Conservation (phyloP, 2,888 invertebrate genomes). For the Cephus runcator region DNA sequence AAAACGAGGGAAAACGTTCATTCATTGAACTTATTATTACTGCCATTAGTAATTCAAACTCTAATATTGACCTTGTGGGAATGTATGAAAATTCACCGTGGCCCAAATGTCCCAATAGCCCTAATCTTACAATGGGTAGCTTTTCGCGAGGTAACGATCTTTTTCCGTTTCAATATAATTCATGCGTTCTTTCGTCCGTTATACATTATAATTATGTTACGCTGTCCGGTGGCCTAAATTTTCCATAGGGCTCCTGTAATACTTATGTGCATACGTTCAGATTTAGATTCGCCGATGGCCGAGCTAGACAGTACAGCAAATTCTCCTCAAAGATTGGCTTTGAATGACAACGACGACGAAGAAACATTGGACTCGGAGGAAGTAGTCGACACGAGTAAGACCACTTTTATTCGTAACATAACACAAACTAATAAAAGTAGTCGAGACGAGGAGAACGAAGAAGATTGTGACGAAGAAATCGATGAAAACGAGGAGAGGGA, state of each 20-base stretch:
- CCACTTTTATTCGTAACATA: slow-evolving; percentile 54
- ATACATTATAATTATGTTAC: too few species aligned
- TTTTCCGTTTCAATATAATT: neutral
- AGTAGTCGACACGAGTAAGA: slow-evolving; percentile 49
- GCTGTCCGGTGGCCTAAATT: too few species aligned
- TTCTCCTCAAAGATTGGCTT: slow-evolving; percentile 54
- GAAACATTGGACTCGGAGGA: slow-evolving; percentile 58
- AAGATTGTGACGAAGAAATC: too few species aligned
- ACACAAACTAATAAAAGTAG: slow-evolving; percentile 31
- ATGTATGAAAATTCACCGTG: slow-evolving; percentile 50
- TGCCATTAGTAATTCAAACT: slow-evolving; percentile 46
- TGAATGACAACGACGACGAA: slow-evolving; percentile 50
- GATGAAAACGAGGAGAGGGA: too few species aligned
- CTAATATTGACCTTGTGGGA: slow-evolving; percentile 48
- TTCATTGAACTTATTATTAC: slow-evolving; percentile 38
- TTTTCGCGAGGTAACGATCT: slow-evolving; percentile 54
- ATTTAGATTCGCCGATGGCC: slow-evolving; percentile 50
- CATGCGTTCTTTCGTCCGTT: too few species aligned
- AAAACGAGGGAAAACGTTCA: slow-evolving; percentile 45
- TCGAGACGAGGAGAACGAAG: too few species aligned
- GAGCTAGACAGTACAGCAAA: slow-evolving; percentile 58
- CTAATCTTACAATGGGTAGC: slow-evolving; percentile 57
- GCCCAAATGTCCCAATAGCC: slow-evolving; percentile 58
- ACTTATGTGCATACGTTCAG: slow-evolving; percentile 11
- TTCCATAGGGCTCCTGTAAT: too few species aligned